Evolutionary conservation across 92 coral and sea anemone species (phyloP), one percentile per base, ranked within the genome.

Genomic region (Micromussa lordhowensis): DNA sequence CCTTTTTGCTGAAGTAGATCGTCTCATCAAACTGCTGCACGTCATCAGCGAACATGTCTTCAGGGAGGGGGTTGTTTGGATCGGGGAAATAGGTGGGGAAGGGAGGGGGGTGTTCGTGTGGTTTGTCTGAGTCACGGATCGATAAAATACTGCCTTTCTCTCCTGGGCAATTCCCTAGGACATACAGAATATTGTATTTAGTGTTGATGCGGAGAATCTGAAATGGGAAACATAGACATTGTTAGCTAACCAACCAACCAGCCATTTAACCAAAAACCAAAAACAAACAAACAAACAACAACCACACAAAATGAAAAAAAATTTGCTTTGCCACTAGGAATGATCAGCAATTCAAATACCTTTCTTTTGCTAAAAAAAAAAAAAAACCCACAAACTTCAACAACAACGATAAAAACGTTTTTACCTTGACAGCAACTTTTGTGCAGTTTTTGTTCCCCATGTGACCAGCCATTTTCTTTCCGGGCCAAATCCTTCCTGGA

Each of bases 401-500:
- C 68, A 61, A 61, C 51, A 61, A 24, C 28, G 26, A 61, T 9
- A 61, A 5, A 7, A 61, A 24, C 9, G 7, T 61, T 63, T 84
- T 17, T 80, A 97, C 99, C 96, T 90, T 93, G 29, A 93, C 92
- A 75, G 98, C 99, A 88, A 91, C 88, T 24, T 94, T 81, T 31
- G 99, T 94, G 71, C 98, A 94, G 88, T 93, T 96, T 80, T 97
- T 97, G 80, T 90, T 88, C 24, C 99, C 99, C 99, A 97, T 94
- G 84, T 97, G 99, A 26, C 99, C 99, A 48, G 99, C 94, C 99
- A 97, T 97, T 86, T 90, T 97, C 83, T 97, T 97, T 13, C 99
- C 99, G 16, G 99, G 99, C 97, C 98, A 97, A 71, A 97, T 96
- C 89, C 99, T 88, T 58, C 99, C 99, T 35, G 99, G 99, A 34